Evolutionary conservation across 2,113 vertebrate genomes (phyloP).

Genomic region (Platysternon megacephalum): DNA sequence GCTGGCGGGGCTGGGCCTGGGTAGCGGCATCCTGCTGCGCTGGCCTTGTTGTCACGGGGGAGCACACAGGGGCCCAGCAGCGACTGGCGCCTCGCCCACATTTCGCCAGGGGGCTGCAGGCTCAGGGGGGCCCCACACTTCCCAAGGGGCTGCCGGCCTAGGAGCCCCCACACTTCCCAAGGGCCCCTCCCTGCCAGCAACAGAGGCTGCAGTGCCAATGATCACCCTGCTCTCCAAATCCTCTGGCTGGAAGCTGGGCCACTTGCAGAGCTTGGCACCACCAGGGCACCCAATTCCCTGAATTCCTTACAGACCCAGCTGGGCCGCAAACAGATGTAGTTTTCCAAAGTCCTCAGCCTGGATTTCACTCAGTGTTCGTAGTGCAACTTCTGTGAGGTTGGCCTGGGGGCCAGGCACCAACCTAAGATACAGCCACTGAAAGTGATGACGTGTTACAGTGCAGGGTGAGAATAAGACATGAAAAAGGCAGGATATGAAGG

Average conservation of each 20-base stretch:
- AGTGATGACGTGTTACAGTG: not conserved
- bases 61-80: not conserved
- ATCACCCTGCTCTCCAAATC: not conserved
- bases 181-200: not conserved
- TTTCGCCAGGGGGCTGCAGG: too few relatives aligned
- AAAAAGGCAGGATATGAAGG: not conserved
- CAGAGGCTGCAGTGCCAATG: not conserved
- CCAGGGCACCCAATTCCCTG: not conserved
- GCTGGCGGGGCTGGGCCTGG: not conserved
- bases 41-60: not conserved
- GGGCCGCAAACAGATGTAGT: not conserved
- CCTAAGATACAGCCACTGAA: not conserved
- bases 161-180: not conserved
- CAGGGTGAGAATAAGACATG: too few relatives aligned
- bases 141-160: not conserved
- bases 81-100: not conserved
- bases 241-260: not conserved
- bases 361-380: not conserved
- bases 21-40: not conserved
- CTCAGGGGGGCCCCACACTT: not conserved
- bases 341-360: not conserved
- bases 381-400: not conserved
- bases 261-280: not conserved
- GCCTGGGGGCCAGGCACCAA: too few relatives aligned
- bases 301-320: too few relatives aligned